A percentile compares a stretch with the other conserved stretches of the same genome.
Conservation (phyloP, 2,113 vertebrate species). For the Regulus satrapa region DNA sequence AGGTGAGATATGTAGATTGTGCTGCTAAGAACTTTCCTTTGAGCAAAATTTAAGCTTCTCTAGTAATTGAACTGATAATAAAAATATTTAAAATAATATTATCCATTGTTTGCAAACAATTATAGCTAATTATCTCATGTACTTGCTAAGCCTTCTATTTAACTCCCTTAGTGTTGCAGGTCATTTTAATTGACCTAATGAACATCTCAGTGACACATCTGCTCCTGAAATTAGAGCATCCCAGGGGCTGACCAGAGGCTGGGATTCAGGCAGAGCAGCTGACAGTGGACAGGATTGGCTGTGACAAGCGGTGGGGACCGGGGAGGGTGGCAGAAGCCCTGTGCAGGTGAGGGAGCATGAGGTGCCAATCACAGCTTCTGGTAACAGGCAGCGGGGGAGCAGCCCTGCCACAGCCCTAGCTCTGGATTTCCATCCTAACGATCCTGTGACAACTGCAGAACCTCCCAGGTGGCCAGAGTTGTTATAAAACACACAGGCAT, state of each 20-base stretch:
- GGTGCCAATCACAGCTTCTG: not conserved
- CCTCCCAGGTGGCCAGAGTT: not conserved
- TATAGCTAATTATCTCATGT: not conserved
- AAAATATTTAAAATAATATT: not conserved
- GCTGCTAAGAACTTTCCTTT: not conserved
- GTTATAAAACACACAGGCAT: not conserved
- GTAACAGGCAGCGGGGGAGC: rapidly evolving
- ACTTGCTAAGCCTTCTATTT: not conserved
- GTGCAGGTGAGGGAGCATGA: rapidly evolving
- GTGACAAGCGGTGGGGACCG: rapidly evolving
- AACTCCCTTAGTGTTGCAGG: not conserved
- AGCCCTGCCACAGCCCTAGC: not conserved
- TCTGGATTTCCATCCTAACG: not conserved
- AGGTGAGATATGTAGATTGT: slow-evolving; percentile 15
- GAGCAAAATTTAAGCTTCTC: not conserved
- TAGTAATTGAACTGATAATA: not conserved
- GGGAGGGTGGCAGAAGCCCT: not conserved
- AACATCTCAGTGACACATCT: not conserved
- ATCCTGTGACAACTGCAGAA: not conserved
- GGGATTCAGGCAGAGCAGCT: not conserved
- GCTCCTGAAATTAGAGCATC: not conserved
- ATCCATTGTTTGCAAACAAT: not conserved
- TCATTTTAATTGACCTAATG: not conserved
- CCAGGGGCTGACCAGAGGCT: not conserved
- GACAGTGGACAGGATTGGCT: not conserved